phyloP scores from a whole-genome alignment of 2,113 vertebrate species.

The Malurus melanocephalus region DNA sequence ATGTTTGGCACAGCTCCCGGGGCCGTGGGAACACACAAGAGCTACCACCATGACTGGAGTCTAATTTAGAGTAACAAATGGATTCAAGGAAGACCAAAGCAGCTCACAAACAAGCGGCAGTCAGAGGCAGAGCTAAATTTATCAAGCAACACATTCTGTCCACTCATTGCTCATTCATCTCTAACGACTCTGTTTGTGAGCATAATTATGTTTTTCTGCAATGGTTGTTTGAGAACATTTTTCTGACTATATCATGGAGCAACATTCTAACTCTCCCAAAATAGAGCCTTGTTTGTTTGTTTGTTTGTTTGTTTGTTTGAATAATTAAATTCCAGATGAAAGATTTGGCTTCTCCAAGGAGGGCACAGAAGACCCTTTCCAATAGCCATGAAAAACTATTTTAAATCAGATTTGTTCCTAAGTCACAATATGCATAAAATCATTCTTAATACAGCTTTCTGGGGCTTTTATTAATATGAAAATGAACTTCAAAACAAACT shows the following conservation, averaged over 20 bases:
- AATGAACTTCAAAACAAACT: conserved; percentile 1
- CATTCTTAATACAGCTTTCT: not conserved
- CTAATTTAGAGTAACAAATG: conserved; percentile 6
- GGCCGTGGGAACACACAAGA: not conserved
- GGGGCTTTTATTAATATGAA: not conserved
- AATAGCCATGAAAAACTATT: not conserved
- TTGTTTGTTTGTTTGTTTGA: not conserved
- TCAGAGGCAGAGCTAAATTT: conserved; percentile 31
- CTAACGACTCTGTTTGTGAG: not conserved
- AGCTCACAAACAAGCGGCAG: not conserved
- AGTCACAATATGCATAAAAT: not conserved
- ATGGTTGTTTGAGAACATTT: not conserved
- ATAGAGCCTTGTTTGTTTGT: not conserved
- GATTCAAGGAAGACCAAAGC: conserved; percentile 23
- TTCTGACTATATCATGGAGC: not conserved
- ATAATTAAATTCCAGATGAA: not conserved
- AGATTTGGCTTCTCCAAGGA: not conserved
- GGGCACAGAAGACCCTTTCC: not conserved
- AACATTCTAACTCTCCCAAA: not conserved
- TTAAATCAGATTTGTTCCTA: not conserved
- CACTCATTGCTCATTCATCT: conserved; percentile 23
- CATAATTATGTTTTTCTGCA: conserved; percentile 28
- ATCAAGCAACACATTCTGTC: conserved; percentile 20
- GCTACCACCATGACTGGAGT: not conserved
- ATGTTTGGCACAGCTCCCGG: not conserved